Base-by-base conservation (phyloP, 1,140 invertebrate genomes). In the Diprion similis region DNA sequence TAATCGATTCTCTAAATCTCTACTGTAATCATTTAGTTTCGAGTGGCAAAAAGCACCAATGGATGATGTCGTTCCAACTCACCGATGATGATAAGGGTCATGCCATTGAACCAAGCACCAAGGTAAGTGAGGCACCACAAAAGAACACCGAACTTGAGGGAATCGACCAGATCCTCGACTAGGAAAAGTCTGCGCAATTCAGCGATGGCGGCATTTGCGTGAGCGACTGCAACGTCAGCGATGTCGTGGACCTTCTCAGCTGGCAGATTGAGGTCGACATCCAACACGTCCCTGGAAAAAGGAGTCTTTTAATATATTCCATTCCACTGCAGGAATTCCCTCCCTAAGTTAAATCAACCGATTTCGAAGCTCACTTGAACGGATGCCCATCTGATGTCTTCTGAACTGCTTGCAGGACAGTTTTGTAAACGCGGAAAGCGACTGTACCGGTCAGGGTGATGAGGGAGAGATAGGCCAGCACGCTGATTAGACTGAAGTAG, bases 321-420 rank as follows among this genome's bases (percentile, higher is more conserved):
- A 48, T 37, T 72, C 37, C 66, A 48, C 45, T 18, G 47, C 18
- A 71, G 18, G 24, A 37, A 37, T 37, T 37, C 24, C 24, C 6
- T 37, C 24, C 24, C 24, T 37, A 6, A 37, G 6, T 37, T 3
- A 37, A 1, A 17, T 65, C 68, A 68, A 67, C 59, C 71, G 15
- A 48, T 19, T 71, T 46, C 11, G 68, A 66, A 47, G 90, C 92
- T 93, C 87, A 97, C 96, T 98, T 97, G 93, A 99, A 99, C 73
- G 98, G 97, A 89, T 99, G 97, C 85, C 96, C 96, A 84, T 98
- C 97, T 80, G 95, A 94, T 77, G 97, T 98, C 89, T 99, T 99
- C 89, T 99, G 97, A 77, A 99, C 93, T 78, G 97, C 97, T 84
- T 97, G 95, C 85, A 98, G 92, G 78, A 99, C 93, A 85, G 94